Evolutionary conservation across 2,113 vertebrate genomes (phyloP).

Genomic region (Callipepla californica): DNA sequence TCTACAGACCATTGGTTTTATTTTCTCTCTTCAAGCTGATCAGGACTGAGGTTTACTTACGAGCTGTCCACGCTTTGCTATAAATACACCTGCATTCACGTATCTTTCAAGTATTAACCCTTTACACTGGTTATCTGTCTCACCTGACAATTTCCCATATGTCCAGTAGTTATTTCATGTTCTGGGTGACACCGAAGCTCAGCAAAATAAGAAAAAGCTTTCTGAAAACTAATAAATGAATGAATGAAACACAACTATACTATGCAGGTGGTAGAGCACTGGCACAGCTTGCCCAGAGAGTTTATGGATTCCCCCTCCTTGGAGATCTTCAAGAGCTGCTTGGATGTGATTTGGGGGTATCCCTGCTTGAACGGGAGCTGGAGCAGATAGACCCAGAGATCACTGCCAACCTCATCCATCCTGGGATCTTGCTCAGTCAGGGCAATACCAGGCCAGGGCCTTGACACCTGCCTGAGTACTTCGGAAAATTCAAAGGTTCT

Average conservation of each 20-base stretch:
- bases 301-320: neutral
- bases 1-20: neutral
- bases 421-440: neutral
- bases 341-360: neutral
- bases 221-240: neutral
- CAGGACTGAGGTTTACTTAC: neutral
- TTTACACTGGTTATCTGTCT: neutral
- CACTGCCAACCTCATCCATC: neutral
- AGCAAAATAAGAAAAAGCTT: no score
- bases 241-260: neutral
- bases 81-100: neutral
- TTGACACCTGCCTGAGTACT: accelerated
- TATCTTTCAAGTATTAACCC: neutral
- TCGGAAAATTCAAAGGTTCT: accelerated
- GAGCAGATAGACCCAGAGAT: neutral
- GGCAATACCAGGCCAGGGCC: accelerated
- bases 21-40: neutral
- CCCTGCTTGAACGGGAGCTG: neutral
- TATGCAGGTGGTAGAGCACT: neutral
- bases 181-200: neutral
- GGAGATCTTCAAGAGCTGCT: neutral
- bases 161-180: neutral
- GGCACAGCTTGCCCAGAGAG: neutral
- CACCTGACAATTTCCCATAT: neutral
- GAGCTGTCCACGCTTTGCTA: neutral